phyloP scores from a whole-genome alignment of 2,888 invertebrate species.

The Meliscaeva auricollis region DNA sequence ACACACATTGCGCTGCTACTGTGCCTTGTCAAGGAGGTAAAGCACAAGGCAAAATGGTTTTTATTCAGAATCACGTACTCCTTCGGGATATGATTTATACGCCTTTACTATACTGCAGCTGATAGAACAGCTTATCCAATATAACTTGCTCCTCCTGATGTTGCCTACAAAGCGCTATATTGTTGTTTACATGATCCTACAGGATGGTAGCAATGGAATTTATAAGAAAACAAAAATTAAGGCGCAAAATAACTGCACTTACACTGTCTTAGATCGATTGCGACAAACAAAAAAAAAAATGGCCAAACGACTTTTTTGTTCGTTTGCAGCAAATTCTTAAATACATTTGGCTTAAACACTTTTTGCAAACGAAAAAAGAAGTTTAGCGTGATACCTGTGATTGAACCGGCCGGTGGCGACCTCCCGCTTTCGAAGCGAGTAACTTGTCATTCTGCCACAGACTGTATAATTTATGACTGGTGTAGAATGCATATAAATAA shows the following conservation, averaged over 20 bases:
- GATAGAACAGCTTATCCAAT: constrained; percentile 74
- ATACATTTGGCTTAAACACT: too few relatives aligned
- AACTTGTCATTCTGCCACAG: too few relatives aligned
- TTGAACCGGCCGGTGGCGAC: too few relatives aligned
- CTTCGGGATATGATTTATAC: constrained; percentile 72
- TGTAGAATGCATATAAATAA: too few relatives aligned
- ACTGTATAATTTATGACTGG: too few relatives aligned
- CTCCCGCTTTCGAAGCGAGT: too few relatives aligned
- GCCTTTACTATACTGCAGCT: constrained; percentile 63
- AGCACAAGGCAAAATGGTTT: constrained; percentile 47
- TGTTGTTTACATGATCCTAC: constrained; percentile 27
- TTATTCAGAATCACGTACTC: constrained; percentile 75
- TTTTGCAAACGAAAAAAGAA: too few relatives aligned
- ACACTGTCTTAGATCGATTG: too few relatives aligned
- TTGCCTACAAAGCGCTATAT: constrained; percentile 39
- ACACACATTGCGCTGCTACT: constrained; percentile 9
- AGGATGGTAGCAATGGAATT: constrained; percentile 6
- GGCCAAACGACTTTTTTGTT: too few relatives aligned
- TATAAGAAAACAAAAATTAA: not conserved
- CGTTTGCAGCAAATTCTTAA: too few relatives aligned
- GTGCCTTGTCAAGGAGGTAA: constrained; percentile 26
- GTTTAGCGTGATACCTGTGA: too few relatives aligned
- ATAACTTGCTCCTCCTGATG: constrained; percentile 59
- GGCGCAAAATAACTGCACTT: not conserved
- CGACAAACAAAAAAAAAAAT: too few relatives aligned